Evolutionary conservation across 2,888 invertebrate genomes (phyloP).

Genomic region (Netelia melanura): DNA sequence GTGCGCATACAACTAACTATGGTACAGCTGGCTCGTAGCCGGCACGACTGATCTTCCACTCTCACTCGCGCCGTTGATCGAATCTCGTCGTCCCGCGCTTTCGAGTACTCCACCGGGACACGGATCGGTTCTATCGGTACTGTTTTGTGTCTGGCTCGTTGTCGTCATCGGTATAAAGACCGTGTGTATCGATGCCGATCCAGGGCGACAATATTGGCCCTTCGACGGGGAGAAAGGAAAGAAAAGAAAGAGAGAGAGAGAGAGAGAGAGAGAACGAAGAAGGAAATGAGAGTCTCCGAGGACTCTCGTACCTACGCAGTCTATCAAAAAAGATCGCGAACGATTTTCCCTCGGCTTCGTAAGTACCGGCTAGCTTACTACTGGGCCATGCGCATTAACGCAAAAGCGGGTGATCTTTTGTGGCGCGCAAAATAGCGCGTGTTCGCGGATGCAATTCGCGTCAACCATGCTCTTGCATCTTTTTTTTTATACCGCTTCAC

Average conservation of each 20-base stretch:
- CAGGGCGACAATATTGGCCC: slow-evolving; percentile 35
- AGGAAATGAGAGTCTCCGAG: slow-evolving; percentile 3
- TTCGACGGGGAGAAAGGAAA: background rate
- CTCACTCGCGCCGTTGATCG: slow-evolving; percentile 39
- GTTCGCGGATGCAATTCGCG: slow-evolving; percentile 63
- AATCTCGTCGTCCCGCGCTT: slow-evolving; percentile 34
- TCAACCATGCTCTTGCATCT: slow-evolving; percentile 49
- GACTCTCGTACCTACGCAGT: slow-evolving; percentile 18
- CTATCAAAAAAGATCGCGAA: slow-evolving; percentile 35
- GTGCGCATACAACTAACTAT: background rate
- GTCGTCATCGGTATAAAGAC: slow-evolving; percentile 20
- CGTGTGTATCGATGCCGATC: slow-evolving; percentile 42
- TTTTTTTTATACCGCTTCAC: slow-evolving; percentile 29
- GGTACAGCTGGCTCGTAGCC: slow-evolving; percentile 13
- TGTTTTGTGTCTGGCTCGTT: slow-evolving; percentile 12
- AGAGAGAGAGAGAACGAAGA: slow-evolving; percentile 5
- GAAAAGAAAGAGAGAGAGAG: background rate
- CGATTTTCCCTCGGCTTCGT: slow-evolving; percentile 48
- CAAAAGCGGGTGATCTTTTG: slow-evolving; percentile 64
- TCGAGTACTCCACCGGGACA: slow-evolving; percentile 23
- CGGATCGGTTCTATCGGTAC: slow-evolving; percentile 11
- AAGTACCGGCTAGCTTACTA: slow-evolving; percentile 38
- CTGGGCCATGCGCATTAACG: slow-evolving; percentile 58
- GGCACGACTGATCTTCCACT: slow-evolving; percentile 47
- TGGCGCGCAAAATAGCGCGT: slow-evolving; percentile 66